phyloP scores from a whole-genome alignment of 2,888 invertebrate species.

The Dasypogon diadema region DNA sequence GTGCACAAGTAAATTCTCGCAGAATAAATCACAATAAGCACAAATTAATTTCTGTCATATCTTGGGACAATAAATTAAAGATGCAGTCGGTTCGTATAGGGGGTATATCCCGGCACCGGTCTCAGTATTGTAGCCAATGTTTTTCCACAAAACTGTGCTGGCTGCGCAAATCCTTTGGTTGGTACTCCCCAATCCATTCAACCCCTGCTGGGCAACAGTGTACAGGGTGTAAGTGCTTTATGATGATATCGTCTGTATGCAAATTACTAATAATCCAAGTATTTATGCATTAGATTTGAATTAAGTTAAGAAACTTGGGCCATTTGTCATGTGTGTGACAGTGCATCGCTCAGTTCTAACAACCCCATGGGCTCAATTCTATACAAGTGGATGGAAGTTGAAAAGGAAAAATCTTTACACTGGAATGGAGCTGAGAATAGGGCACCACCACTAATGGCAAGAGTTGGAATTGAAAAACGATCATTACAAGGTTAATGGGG shows the following conservation, averaged over 20 bases:
- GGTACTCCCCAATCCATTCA: not conserved
- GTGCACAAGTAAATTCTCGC: constrained; percentile 9
- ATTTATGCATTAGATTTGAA: constrained; percentile 5
- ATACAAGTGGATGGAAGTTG: not conserved
- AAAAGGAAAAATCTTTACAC: not conserved
- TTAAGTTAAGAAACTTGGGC: constrained; percentile 12
- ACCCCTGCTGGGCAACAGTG: not conserved
- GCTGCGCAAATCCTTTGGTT: not conserved
- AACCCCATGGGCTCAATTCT: not conserved
- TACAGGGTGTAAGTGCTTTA: not conserved
- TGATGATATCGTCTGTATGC: constrained; percentile 14
- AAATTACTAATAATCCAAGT: constrained; percentile 16
- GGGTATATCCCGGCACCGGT: too few species aligned
- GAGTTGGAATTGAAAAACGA: constrained; percentile 10
- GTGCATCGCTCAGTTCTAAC: not conserved
- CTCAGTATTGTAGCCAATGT: too few species aligned
- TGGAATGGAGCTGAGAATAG: not conserved
- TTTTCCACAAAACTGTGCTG: not conserved
- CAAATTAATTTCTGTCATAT: constrained; percentile 21
- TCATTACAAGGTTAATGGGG: constrained; percentile 4
- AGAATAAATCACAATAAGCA: constrained; percentile 10
- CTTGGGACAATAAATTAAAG: constrained; percentile 9
- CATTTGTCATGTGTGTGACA: constrained; percentile 16
- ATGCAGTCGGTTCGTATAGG: not conserved
- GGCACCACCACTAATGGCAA: not conserved